Base-by-base conservation (phyloP, 2,113 vertebrate species). In the Rhabdomys dilectus region DNA sequence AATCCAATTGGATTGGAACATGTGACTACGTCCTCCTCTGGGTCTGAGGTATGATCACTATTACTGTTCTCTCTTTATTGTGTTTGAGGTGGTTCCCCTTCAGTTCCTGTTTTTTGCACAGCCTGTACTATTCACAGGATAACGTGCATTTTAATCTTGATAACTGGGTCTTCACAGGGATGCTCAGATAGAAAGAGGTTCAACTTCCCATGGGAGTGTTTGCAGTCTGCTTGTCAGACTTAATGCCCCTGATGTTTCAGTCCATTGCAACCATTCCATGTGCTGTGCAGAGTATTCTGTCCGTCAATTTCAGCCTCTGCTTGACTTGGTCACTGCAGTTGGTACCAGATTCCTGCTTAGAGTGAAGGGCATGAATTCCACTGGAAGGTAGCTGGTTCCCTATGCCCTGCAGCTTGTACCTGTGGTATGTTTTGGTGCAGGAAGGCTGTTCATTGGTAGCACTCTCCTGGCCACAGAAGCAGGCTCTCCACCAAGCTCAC, bases 391-490 rank as follows among this genome's bases (percentile, higher is more conserved):
- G 0, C 42, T 4, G 10, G 24, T 45, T 60, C 34, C 22, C 53
- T 82, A 7, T 58, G 87, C n/a, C 5, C 26, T 48, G 13, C 51
- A 70, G 21, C 7, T 45, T 26, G 53, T 0, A 15, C 4, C 34
- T 89, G 56, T 64, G 26, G 45, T 72, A 70, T 93, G 60, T 82
- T 93, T 94, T 58, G 42, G 3, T 82, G 39, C n/a, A 91, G 72
- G 90, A 36, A 91, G n/a, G 11, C 84, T 0, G 1, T 29, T 66
- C 9, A 6, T 39, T 51, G 39, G 10, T 29, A 58, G 39, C 68
- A 80, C 1, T 8, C 4, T 29, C 1, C 29, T 56, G 56, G 19
- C 75, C 95, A 88, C 80, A 56, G 76, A 95, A 72, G 76, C 84
- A 88, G 51, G 5, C 34, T 88, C 24, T 56, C n/a, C 1, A 56